Percentiles rank a stretch among this genome's conserved stretches.
phyloP scores from a whole-genome alignment of 2,797 vertebrate species.

The Acanthurus lineatus region DNA sequence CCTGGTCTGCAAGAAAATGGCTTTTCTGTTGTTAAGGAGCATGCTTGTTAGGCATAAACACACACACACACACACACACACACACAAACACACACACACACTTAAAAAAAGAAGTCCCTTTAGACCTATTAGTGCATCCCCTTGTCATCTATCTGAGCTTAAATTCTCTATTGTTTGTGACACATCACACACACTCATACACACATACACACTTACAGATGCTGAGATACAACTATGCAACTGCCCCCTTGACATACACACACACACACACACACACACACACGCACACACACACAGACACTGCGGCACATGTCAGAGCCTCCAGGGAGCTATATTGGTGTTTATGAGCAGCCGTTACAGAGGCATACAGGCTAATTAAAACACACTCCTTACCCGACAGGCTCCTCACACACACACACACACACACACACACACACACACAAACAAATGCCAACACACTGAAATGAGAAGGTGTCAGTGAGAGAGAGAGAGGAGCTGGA shows the following conservation, averaged over 20 bases:
- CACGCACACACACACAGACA: slow-evolving; percentile 17
- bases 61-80: slow-evolving; percentile 34
- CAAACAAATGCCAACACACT: slow-evolving; percentile 27
- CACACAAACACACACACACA: slow-evolving; percentile 10
- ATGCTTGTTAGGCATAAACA: slow-evolving; percentile 44
- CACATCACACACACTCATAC: neutral
- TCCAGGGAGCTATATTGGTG: slow-evolving; percentile 47
- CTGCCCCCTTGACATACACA: slow-evolving; percentile 8
- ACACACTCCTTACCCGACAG: slow-evolving; percentile 43
- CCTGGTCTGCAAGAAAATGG: neutral
- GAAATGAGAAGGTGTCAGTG: slow-evolving; percentile 18
- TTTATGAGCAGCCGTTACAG: slow-evolving; percentile 61
- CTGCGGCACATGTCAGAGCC: slow-evolving; percentile 32
- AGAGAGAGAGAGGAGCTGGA: neutral
- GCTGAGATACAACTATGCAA: slow-evolving; percentile 32
- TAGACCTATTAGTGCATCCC: slow-evolving; percentile 59
- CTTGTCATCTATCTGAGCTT: slow-evolving; percentile 58
- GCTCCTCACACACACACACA: slow-evolving; percentile 10
- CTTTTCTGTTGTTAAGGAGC: slow-evolving; percentile 42
- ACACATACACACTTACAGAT: slow-evolving; percentile 29
- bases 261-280: slow-evolving; percentile 17
- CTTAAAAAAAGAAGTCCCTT: slow-evolving; percentile 44
- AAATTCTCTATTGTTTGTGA: slow-evolving; percentile 58
- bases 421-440: slow-evolving; percentile 30
- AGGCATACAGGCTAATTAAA: slow-evolving; percentile 66